Evolutionary conservation across 1,140 invertebrate species (phyloP).

Genomic region (Neodiprion lecontei): DNA sequence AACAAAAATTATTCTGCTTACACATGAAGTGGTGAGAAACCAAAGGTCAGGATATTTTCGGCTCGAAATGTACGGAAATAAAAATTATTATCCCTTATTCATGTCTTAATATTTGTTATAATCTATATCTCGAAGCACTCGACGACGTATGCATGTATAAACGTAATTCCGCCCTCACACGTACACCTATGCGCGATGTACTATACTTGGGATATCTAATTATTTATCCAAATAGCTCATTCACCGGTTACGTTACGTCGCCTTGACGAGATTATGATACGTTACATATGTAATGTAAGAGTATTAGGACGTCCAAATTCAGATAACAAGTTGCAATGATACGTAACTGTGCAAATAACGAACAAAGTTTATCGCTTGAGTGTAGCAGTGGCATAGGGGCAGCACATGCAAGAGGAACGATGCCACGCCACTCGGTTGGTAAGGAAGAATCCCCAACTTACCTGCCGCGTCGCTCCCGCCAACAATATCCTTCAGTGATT

Average conservation of each 20-base stretch:
- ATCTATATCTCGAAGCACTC: no score
- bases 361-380: constrained; percentile 8
- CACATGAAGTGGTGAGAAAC: no score
- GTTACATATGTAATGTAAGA: not conserved
- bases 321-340: constrained; percentile 10
- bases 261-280: not conserved
- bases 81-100: no score
- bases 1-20: no score
- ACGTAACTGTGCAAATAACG: constrained; percentile 7
- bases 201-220: not conserved
- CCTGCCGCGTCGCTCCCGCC: not conserved
- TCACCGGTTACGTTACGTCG: not conserved
- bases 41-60: no score
- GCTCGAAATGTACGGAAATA: no score
- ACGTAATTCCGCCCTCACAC: no score
- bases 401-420: not conserved
- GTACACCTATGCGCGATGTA: no score
- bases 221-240: not conserved
- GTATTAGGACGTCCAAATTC: not conserved
- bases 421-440: not conserved
- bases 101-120: no score
- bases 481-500: not conserved
- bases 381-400: not conserved
- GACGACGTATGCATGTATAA: no score
- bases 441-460: not conserved